These are phyloP conservation scores for Atherinosoma microstoma DNA, from an alignment of 2,797 vertebrate species.

Conservation along the genomic window DNA sequence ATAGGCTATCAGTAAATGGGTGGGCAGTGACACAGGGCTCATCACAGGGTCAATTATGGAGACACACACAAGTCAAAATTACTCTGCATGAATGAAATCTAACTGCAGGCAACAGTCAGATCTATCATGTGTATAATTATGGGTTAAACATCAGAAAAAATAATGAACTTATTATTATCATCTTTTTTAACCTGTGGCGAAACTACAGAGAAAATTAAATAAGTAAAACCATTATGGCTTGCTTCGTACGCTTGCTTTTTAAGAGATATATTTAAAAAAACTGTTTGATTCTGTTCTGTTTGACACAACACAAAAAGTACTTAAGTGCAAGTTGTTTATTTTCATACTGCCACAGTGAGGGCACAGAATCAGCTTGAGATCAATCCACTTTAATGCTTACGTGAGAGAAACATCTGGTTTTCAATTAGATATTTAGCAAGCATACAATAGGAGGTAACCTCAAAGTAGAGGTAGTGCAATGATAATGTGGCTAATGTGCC, in stretches of 20 bases:
- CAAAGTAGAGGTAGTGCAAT: conserved; percentile 65
- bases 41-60: conserved; percentile 65
- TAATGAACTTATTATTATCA: conserved; percentile 31
- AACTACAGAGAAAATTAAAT: conserved; percentile 12
- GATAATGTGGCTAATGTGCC: conserved; percentile 80
- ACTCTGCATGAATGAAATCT: conserved; percentile 63
- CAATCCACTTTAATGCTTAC: conserved; percentile 73
- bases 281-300: conserved; percentile 8
- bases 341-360: conserved; percentile 60
- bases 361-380: conserved; percentile 56
- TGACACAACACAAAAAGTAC: conserved; percentile 27
- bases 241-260: conserved; percentile 9
- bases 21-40: conserved; percentile 76
- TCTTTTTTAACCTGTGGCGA: conserved; percentile 15
- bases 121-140: conserved; percentile 41
- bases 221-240: conserved; percentile 11
- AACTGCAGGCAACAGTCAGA: conserved; percentile 45
- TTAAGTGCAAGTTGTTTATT: conserved; percentile 59
- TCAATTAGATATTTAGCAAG: conserved; percentile 76
- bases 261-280: not conserved
- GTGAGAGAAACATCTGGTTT: conserved; percentile 73
- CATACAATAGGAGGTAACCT: conserved; percentile 59
- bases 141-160: conserved; percentile 31
- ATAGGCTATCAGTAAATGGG: conserved; percentile 75
- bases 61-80: conserved; percentile 59